phyloP scores from a whole-genome alignment of 2,113 vertebrate species.

The Tylochromis polylepis region DNA sequence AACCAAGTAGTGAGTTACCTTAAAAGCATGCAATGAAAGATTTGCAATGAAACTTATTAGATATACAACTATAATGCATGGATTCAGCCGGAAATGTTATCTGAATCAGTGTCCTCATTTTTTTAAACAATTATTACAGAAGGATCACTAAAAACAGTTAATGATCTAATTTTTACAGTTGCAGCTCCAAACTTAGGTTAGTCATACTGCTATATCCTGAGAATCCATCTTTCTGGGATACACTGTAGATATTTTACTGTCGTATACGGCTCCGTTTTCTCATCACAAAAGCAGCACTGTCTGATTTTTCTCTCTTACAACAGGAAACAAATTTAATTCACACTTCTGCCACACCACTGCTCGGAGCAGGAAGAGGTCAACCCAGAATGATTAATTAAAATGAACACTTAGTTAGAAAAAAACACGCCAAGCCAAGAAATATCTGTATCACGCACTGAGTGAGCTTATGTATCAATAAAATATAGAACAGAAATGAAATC shows the following conservation, averaged over 20 bases:
- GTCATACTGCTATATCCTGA: slow-evolving; percentile 1
- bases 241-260: slow-evolving; percentile 22
- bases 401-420: slow-evolving; percentile 57
- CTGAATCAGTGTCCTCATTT: background rate
- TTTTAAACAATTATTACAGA: background rate
- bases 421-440: slow-evolving; percentile 1
- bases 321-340: slow-evolving; percentile 36
- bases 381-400: slow-evolving; percentile 67
- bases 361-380: slow-evolving; percentile 43
- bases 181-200: background rate
- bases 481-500: background rate
- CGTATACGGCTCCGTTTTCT: slow-evolving; percentile 37
- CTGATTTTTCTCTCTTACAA: slow-evolving; percentile 62
- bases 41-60: background rate
- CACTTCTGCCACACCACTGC: slow-evolving; percentile 47
- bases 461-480: background rate
- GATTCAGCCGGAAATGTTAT: background rate
- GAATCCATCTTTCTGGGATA: background rate
- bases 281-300: slow-evolving; percentile 37
- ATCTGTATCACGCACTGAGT: background rate
- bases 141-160: background rate
- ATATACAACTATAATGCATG: background rate
- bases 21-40: background rate
- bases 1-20: background rate
- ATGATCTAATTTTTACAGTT: background rate